Evolutionary conservation across 2,113 vertebrate genomes (phyloP).

Genomic region (Ictidomys tridecemlineatus): DNA sequence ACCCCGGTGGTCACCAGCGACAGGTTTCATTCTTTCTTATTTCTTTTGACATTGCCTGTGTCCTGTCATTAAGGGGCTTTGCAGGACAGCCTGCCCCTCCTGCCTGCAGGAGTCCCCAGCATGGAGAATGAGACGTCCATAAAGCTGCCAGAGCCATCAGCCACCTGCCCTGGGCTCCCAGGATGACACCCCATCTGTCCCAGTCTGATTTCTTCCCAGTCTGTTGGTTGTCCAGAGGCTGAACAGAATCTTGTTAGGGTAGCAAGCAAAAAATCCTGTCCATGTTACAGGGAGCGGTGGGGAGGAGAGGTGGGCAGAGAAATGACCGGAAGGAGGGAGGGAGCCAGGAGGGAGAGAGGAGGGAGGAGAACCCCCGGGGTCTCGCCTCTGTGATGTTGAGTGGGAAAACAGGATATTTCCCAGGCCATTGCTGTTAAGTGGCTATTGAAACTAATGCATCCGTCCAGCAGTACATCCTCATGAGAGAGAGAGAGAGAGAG

Average conservation of each 20-base stretch:
- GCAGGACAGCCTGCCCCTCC: neutral
- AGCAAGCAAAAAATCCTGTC: constrained; percentile 49
- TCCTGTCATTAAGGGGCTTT: neutral
- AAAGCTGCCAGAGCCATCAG: neutral
- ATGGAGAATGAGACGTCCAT: rapidly evolving
- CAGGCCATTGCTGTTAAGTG: constrained; percentile 71
- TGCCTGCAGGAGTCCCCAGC: rapidly evolving
- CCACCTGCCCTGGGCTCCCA: neutral
- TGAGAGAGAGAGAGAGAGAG: neutral
- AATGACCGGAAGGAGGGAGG: neutral
- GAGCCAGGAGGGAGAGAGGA: too few relatives aligned
- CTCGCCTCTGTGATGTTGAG: constrained; percentile 60
- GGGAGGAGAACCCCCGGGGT: constrained; percentile 45
- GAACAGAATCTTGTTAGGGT: neutral
- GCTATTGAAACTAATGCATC: constrained; percentile 64
- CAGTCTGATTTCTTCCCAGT: neutral
- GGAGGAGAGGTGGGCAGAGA: neutral
- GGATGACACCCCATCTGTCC: neutral
- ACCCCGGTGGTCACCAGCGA: neutral
- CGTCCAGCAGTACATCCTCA: constrained; percentile 67
- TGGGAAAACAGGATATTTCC: constrained; percentile 78
- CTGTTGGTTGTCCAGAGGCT: constrained; percentile 60
- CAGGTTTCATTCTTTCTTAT: neutral
- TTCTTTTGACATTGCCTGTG: neutral
- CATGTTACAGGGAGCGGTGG: constrained; percentile 62